Base-by-base conservation (phyloP, 2,888 invertebrate genomes). In the Coelogynopora nodosa region DNA sequence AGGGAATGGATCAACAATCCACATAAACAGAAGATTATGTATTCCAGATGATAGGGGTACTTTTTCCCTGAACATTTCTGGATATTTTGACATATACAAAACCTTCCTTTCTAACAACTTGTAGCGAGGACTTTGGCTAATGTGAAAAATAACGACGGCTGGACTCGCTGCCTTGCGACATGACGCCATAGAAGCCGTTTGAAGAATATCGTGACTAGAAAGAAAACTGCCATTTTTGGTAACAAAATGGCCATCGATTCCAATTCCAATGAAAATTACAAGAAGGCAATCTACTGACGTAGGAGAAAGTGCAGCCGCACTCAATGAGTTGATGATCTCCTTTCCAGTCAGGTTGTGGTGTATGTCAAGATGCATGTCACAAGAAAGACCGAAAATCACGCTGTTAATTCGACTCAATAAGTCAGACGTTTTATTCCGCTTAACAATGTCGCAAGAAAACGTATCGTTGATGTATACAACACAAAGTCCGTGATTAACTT, bases 41-140 rank as follows among this genome's bases (percentile, higher is more conserved):
- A 74, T 23, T 5, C 74, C 23, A 5, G 74, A 23, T 23, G 18
- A 74, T 74, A 23, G 2, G 2, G 74, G 74, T 18, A 13, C 18
- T 5, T 49, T 49, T 49, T 49, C 49, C 5, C 23, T 5, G 74
- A 23, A 13, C 5, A 74, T 10, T 5, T 13, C 18, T 5, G 74
- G 27, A 49, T 49, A 13, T 49, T 5, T 49, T 18, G 49, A 49
- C 49, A 49, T 49, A 49, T 18, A 49, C 5, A 23, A 13, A 5
- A 26, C 74, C 5, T 5, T 23, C 23, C 27, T 74, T 23, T 23
- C 23, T 2, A 13, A 26, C 10, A 5, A 74, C 2, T 74, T 23
- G 23, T 74, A 74, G 2, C 74, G 74, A n/a, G 74, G 74, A 74
- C 74, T 74, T 74, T 74, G 74, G 23, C 74, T 74, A 5, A 74